phyloP scores from a whole-genome alignment of 2,797 vertebrate species.

The Tolypeutes matacus region DNA sequence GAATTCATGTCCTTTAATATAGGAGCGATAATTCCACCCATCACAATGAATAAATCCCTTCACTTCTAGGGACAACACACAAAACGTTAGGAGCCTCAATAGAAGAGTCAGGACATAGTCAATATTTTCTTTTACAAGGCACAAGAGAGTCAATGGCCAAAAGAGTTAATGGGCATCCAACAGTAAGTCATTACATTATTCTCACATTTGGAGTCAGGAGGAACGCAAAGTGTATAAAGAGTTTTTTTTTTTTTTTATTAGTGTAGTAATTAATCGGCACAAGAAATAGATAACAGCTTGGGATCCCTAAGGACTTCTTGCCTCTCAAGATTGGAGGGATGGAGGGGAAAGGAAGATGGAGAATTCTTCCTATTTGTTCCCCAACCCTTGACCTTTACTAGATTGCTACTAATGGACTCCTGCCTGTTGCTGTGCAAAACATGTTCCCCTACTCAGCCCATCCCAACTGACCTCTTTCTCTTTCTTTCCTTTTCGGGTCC shows the following conservation, averaged over 20 bases:
- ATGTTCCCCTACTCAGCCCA: too few relatives aligned
- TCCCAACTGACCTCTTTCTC: neutral
- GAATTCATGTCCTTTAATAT: neutral
- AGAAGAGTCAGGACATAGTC: neutral
- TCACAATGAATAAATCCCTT: neutral
- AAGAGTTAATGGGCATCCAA: neutral
- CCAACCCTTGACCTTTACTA: too few relatives aligned
- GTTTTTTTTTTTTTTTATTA: neutral
- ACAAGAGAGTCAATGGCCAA: neutral
- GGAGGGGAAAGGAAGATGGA: neutral
- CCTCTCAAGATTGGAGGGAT: neutral
- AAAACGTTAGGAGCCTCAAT: constrained; percentile 32
- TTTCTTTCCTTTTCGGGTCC: neutral
- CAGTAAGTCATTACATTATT: neutral
- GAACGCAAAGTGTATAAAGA: neutral
- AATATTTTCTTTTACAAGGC: constrained; percentile 7
- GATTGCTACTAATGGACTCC: neutral
- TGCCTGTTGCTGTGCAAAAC: neutral
- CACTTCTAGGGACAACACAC: neutral
- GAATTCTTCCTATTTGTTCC: neutral
- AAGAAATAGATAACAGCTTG: neutral
- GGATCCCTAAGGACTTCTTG: neutral
- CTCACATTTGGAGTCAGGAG: neutral
- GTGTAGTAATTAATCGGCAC: neutral
- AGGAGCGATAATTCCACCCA: neutral